Conservation (phyloP, 1,140 invertebrate genomes). For the Zaprionus kolodkinae region DNA sequence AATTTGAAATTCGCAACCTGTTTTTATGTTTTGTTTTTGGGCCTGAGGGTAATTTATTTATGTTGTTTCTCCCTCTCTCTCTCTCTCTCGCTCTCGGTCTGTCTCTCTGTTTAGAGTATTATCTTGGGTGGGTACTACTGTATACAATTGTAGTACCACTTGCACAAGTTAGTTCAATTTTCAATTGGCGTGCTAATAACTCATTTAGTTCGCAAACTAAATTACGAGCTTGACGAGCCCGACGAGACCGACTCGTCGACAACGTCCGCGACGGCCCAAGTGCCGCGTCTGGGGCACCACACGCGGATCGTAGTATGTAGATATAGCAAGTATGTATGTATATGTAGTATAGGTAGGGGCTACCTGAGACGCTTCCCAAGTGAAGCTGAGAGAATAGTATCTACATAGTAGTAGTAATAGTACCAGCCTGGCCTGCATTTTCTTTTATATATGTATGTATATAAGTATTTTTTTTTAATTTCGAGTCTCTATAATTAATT, state of each 20-base stretch:
- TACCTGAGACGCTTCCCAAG: slow-evolving; percentile 9
- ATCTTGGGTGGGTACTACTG: slow-evolving; percentile 7
- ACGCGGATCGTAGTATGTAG: not conserved
- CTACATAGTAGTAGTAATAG: no score
- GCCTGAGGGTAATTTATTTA: not conserved
- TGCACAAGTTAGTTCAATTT: slow-evolving; percentile 52
- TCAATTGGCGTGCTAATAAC: slow-evolving; percentile 82
- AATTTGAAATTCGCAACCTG: slow-evolving; percentile 9
- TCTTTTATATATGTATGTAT: slow-evolving; percentile 15
- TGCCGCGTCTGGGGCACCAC: not conserved
- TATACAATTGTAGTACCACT: slow-evolving; percentile 11
- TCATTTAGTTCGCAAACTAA: slow-evolving; percentile 81
- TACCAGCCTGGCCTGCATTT: slow-evolving; percentile 27
- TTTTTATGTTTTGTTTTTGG: slow-evolving; percentile 5
- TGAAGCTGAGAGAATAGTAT: slow-evolving; percentile 66
- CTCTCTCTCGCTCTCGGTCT: not conserved
- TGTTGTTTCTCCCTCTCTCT: not conserved
- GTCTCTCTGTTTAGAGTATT: not conserved
- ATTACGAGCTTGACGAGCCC: slow-evolving; percentile 63
- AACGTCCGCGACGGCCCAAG: not conserved
- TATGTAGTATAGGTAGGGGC: not conserved
- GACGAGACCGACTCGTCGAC: slow-evolving; percentile 14
- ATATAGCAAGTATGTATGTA: not conserved
- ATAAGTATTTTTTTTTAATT: slow-evolving; percentile 23
- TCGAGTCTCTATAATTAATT: slow-evolving; percentile 70